Base-by-base conservation (phyloP, 2,888 invertebrate species). In the Leptopterna dolabrata region DNA sequence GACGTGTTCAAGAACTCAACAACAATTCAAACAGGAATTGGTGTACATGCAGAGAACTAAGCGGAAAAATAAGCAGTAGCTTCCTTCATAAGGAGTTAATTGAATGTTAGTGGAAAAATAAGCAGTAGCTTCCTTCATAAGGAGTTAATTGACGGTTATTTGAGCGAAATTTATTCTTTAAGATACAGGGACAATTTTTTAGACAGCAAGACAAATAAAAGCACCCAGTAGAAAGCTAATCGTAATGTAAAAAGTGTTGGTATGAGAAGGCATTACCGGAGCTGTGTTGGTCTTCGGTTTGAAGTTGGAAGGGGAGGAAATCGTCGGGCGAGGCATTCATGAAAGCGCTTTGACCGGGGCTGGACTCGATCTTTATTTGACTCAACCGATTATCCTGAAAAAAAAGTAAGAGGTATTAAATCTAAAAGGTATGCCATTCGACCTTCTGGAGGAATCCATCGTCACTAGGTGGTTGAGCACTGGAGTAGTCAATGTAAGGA, bases 271-370 rank as follows among this genome's bases (percentile, higher is more conserved):
- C 45, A 43, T 90, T 90, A 90, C 90, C 90, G 83, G 90, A 90
- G 88, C 90, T 90, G 87, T 94, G 94, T 92, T 96, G 96, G 92
- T 96, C 95, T 91, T 95, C 95, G 0, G 95, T 95, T 92, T 95
- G 95, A 90, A 95, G 92, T 90, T 95, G 94, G 92, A 95, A 94
- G 93, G 95, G 95, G 88, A 95, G 96, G 91, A 96, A 94, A 92
- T 96, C 96, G 91, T 96, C 95, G 90, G 95, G 94, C 92, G 96
- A 95, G 43, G 30, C 16, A 88, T 95, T 94, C 89, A 96, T 94
- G 89, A 97, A 92, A 36, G 95, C 95, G 92, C 95, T 95, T 90
- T 94, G 94, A 90, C 36, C 27, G 11, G 27, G 7, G 51, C 36
- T 63, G 41, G 76, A 14, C 41, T 86, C 86, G 2, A 24, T 36